phyloP scores from a whole-genome alignment of 2,113 vertebrate species.

The Arizona elegans region DNA sequence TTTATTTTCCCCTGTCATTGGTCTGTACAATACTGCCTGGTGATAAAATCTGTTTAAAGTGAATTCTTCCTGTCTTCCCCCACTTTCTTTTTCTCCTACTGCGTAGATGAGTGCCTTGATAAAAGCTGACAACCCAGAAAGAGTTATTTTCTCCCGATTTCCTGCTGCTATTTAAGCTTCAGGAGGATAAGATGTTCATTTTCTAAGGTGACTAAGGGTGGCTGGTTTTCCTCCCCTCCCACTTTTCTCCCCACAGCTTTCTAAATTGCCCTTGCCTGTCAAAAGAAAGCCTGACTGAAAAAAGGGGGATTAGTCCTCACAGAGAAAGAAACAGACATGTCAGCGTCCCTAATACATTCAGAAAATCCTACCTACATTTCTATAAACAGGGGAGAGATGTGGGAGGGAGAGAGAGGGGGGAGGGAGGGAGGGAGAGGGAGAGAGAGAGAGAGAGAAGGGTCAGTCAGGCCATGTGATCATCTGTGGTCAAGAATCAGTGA shows the following conservation, averaged over 20 bases:
- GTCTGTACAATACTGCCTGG: slow-evolving; percentile 17
- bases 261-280: slow-evolving; percentile 33
- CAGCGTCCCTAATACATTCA: neutral
- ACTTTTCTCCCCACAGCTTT: neutral
- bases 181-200: slow-evolving; percentile 54
- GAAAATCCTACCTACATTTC: neutral
- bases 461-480: neutral
- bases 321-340: neutral
- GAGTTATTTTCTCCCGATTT: slow-evolving; percentile 52
- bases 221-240: neutral
- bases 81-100: slow-evolving; percentile 30
- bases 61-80: slow-evolving; percentile 36
- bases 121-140: slow-evolving; percentile 45
- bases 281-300: slow-evolving; percentile 5
- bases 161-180: slow-evolving; percentile 48
- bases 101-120: slow-evolving; percentile 50
- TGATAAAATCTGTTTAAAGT: slow-evolving; percentile 50
- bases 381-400: neutral
- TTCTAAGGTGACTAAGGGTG: slow-evolving; percentile 45
- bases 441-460: neutral
- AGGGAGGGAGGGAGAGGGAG: too few species aligned
- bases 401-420: neutral
- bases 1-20: neutral
- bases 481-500: neutral
- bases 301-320: slow-evolving; percentile 10